Base-by-base conservation (phyloP, 2,113 vertebrate genomes). In the Callocephalon fimbriatum region DNA sequence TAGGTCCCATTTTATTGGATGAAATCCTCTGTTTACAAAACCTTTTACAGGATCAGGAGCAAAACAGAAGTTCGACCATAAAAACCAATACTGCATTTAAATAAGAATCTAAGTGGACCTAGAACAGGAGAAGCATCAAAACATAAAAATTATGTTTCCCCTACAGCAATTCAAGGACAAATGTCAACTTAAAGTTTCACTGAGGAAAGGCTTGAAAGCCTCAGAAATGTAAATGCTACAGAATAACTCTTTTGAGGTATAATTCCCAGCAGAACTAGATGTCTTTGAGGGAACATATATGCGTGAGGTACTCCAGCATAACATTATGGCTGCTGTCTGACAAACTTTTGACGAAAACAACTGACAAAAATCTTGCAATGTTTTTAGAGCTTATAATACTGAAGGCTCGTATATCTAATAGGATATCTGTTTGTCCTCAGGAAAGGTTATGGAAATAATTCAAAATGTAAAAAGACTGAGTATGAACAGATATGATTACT, bases 141-240 rank as follows among this genome's bases (percentile, higher is more conserved):
- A 91, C 10, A 53, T 25, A 63, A 3, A 68, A 75, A 79, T 66
- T 62, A 16, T 26, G 11, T 53, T 88, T 83, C 26, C 42, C 26
- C 26, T 84, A 50, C n/a, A 71, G 83, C 1, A 0, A 79, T 84
- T 92, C 37, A 90, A 86, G 76, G 59, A 78, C 65, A 84, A 91
- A 90, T 12, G 74, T 27, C 58, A 91, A 84, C 35, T 70, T 38
- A 20, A 90, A 74, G 47, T 71, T 93, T 70, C 25, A 40, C 18
- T 21, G 77, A 92, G 40, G 29, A 90, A 94, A 88, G 35, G 35
- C 87, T 58, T 89, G 86, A 88, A 70, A 47, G 40, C 45, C 76
- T 91, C 48, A 80, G 56, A 95, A 91, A 88, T 74, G 63, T 79
- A 91, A 94, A 94, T 91, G 45, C 63, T 86, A 68, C 38, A 74